These are phyloP conservation scores for Eumaeus atala DNA, from an alignment of 1,140 invertebrate genomes.

Conservation along the genomic window DNA sequence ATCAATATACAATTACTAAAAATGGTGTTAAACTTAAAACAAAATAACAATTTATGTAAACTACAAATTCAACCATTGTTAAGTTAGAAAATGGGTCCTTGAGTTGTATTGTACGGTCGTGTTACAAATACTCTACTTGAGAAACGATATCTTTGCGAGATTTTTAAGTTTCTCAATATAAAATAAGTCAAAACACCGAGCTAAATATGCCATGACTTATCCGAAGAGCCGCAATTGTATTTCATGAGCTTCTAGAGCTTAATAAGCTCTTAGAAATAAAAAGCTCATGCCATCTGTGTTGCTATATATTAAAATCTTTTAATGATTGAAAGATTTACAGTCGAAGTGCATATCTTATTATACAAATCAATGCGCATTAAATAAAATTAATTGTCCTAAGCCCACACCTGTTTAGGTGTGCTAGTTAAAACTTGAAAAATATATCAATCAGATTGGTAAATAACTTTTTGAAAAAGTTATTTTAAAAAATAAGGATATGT, in stretches of 20 bases:
- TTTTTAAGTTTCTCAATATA: not conserved
- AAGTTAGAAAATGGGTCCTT: slow-evolving; percentile 56
- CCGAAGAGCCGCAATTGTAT: too few species aligned
- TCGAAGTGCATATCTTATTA: too few species aligned
- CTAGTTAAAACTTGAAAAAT: not conserved
- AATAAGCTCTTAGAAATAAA: too few species aligned
- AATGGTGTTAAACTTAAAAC: slow-evolving; percentile 21
- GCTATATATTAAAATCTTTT: too few species aligned
- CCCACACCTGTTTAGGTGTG: too few species aligned
- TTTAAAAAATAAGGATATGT: not conserved
- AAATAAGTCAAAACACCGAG: not conserved
- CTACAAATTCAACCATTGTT: slow-evolving; percentile 58
- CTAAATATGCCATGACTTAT: too few species aligned
- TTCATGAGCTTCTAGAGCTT: too few species aligned
- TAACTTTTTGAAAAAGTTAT: not conserved
- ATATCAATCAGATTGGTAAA: too few species aligned
- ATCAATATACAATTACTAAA: not conserved
- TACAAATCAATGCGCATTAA: too few species aligned
- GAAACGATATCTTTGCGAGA: slow-evolving; percentile 22
- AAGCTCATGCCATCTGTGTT: too few species aligned
- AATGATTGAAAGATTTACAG: too few species aligned
- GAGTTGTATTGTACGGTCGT: slow-evolving; percentile 71
- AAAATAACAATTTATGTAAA: slow-evolving; percentile 49
- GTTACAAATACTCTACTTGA: slow-evolving; percentile 52
- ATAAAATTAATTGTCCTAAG: too few species aligned